phyloP scores from a whole-genome alignment of 2,888 invertebrate genomes.

The Andrena haemorrhoa region DNA sequence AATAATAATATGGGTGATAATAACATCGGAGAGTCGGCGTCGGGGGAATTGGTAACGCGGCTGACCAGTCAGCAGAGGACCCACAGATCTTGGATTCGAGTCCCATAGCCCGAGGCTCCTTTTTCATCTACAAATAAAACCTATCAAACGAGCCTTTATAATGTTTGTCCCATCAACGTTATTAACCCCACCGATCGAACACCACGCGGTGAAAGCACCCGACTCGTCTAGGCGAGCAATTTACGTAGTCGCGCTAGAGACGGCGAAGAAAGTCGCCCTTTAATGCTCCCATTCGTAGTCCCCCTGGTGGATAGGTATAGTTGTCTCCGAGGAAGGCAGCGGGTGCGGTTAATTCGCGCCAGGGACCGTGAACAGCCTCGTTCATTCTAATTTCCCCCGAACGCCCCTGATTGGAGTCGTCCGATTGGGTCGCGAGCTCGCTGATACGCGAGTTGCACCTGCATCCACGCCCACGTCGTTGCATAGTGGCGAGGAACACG shows the following conservation, averaged over 20 bases:
- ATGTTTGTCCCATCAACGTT: no score
- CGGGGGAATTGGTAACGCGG: no score
- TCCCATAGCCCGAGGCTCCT: no score
- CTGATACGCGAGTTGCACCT: constrained; percentile 37
- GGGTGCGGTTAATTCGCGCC: constrained; percentile 53
- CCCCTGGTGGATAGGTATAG: background rate
- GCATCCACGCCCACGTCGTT: constrained; percentile 57
- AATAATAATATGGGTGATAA: no score
- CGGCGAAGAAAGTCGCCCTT: background rate
- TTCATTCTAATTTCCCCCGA: constrained; percentile 62
- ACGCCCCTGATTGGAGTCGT: constrained; percentile 59
- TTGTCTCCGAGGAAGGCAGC: background rate
- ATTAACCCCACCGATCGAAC: no score
- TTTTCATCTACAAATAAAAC: no score
- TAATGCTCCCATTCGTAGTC: background rate
- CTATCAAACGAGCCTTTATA: no score
- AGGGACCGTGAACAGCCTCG: constrained; percentile 42
- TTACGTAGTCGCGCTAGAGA: background rate
- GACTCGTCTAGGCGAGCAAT: background rate
- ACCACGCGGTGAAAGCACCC: no score
- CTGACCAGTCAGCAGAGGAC: no score
- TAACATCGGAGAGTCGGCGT: no score
- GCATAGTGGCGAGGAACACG: background rate
- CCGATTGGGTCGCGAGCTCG: constrained; percentile 5
- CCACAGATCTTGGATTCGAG: no score